A percentile compares a stretch with the other conserved stretches of the same genome.
Conservation (phyloP, 2,888 invertebrate genomes). For the Masnerella sp. region DNA sequence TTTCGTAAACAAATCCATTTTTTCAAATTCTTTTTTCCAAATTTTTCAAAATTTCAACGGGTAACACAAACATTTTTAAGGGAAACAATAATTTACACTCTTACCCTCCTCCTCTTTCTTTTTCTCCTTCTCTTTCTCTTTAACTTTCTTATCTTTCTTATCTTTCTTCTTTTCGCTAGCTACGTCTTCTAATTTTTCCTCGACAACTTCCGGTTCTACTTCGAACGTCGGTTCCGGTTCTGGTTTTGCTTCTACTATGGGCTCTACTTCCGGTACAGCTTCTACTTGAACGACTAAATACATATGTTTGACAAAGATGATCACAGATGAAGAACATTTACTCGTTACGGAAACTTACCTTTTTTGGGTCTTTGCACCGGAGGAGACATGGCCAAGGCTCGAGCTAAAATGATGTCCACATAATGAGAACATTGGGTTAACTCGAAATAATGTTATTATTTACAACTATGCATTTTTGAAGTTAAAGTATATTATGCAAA, state of each 20-base stretch:
- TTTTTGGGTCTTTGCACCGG: slow-evolving; percentile 51
- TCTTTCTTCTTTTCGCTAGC: slow-evolving; percentile 64
- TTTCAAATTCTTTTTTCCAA: not conserved
- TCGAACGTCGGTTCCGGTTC: slow-evolving; percentile 51
- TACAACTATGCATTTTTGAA: too few species aligned
- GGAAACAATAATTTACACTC: slow-evolving; percentile 18
- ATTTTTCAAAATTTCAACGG: not conserved
- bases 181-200: slow-evolving; percentile 57
- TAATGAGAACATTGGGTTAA: slow-evolving; percentile 13
- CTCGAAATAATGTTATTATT: too few species aligned
- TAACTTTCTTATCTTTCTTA: slow-evolving; percentile 59
- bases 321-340: slow-evolving; percentile 27
- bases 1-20: not conserved
- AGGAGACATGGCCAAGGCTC: slow-evolving; percentile 69
- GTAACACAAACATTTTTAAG: slow-evolving; percentile 10
- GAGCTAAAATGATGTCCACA: slow-evolving; percentile 69
- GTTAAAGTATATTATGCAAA: too few species aligned
- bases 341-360: slow-evolving; percentile 59
- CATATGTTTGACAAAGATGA: slow-evolving; percentile 48
- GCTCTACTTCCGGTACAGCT: slow-evolving; percentile 47
- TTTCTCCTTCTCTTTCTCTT: slow-evolving; percentile 58
- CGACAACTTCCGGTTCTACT: slow-evolving; percentile 42
- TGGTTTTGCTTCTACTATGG: slow-evolving; percentile 47
- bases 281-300: slow-evolving; percentile 57
- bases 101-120: slow-evolving; percentile 60